Evolutionary conservation across 2,888 invertebrate genomes (phyloP), one percentile per base, ranked within the genome.

Genomic region (Lycia hirtaria): DNA sequence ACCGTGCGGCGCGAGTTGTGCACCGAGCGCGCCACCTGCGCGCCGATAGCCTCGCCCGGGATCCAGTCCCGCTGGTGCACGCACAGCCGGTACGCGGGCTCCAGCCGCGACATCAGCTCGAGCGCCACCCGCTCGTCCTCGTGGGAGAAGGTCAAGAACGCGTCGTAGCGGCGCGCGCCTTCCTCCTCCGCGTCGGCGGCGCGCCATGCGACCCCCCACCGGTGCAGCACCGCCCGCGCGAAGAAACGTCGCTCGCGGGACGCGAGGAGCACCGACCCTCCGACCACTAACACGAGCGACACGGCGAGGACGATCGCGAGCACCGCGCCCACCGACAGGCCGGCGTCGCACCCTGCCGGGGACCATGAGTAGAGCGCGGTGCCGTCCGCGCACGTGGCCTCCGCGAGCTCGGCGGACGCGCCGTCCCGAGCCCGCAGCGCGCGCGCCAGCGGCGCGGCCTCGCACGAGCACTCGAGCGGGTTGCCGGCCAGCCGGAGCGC

Each of bases 31-130:
- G 19, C 17, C 17, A 35, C 35, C 38, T 20, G 44, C 20, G 19
- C 22, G 20, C 9, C 1, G 20, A 15, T 9, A 9, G 9, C 4
- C 14, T n/a, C 12, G 32, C 32, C 17, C 4, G 44, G 20, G 32
- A 22, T 17, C 32, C 12, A 45, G 44, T 35, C 35, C 1, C 14
- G 48, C 9, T 37, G 15, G 37, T 26, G 35, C 37, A 20, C 37
- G 17, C 37, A 37, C 19, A 24, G 37, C 19, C 38, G 48, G 38
- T 41, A 24, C 9, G 41, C 1, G 1, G 41, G 24, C 41, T 49
- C 49, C 10, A 49, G 49, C 38, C 49, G 38, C 20, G 12, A 14
- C 6, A 24, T 20, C 4, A 49, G 12, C 49, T 28, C 28, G 30
- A 2, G 14, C 20, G 12, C 30, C 17, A 10, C 6, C 14, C 4